A percentile compares a stretch with the other conserved stretches of the same genome.
These are phyloP conservation scores for Phaethornis superciliosus DNA, from an alignment of 2,113 vertebrate species.

Conservation along the genomic window DNA sequence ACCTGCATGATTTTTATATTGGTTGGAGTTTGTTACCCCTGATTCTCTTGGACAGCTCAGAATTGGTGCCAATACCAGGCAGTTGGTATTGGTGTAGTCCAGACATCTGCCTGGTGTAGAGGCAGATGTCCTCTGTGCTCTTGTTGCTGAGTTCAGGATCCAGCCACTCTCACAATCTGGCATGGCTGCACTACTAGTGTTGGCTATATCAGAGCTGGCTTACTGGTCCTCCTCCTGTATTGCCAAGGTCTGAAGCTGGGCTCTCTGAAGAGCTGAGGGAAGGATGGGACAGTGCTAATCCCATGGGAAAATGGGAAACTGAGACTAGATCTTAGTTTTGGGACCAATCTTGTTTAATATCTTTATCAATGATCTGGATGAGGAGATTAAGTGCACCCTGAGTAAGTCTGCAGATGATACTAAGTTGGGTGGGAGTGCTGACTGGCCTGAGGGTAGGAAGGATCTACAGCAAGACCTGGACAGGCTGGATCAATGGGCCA, in stretches of 20 bases:
- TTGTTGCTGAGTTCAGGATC: background rate
- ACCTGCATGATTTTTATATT: background rate
- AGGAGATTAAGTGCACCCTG: no score
- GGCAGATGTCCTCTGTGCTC: accelerated
- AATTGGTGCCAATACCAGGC: accelerated
- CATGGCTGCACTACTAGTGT: background rate
- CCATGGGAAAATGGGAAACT: background rate
- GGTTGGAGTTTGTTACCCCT: background rate
- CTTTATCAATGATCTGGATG: no score
- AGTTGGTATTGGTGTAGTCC: background rate
- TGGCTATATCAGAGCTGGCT: background rate
- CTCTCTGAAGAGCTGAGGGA: background rate
- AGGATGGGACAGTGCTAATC: background rate
- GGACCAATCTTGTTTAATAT: no score
- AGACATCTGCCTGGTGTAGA: no score
- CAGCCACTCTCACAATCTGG: accelerated
- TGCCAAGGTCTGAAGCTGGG: background rate
- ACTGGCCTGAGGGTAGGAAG: no score
- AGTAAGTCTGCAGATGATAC: no score
- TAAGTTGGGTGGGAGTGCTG: no score
- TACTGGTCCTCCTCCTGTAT: accelerated
- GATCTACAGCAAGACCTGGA: no score
- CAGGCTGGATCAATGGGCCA: no score
- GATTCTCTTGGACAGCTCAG: background rate
- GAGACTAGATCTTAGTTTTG: no score